Evolutionary conservation across 2,113 vertebrate genomes (phyloP).

Genomic region (Rattus rattus): DNA sequence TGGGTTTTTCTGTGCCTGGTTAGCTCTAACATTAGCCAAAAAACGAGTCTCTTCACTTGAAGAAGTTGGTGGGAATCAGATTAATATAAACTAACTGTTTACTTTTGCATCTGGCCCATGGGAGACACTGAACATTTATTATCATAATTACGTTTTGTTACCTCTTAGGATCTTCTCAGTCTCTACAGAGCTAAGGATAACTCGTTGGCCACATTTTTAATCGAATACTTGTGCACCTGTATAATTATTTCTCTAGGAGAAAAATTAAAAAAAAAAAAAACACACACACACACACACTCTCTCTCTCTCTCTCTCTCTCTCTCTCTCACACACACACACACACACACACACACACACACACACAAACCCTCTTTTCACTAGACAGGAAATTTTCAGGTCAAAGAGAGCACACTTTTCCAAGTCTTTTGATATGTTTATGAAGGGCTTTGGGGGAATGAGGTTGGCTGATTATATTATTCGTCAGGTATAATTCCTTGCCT

Average conservation of each 20-base stretch:
- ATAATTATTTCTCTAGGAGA: constrained; percentile 67
- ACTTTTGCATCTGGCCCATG: too few relatives aligned
- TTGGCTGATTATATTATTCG: constrained; percentile 70
- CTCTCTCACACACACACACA: too few relatives aligned
- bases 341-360: too few relatives aligned
- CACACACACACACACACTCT: too few relatives aligned
- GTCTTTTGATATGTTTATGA: constrained; percentile 80
- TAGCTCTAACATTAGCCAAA: not conserved
- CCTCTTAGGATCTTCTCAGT: not conserved
- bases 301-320: too few relatives aligned
- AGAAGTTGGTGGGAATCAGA: not conserved
- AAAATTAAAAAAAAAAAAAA: not conserved
- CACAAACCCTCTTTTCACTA: not conserved
- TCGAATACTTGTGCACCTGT: not conserved
- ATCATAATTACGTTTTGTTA: not conserved
- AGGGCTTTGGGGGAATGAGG: constrained; percentile 53
- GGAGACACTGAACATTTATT: not conserved
- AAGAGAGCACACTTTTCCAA: constrained; percentile 55
- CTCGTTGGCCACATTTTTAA: not conserved
- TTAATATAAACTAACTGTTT: not conserved
- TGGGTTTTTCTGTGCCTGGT: not conserved
- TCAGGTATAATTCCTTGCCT: constrained; percentile 62
- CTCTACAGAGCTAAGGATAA: constrained; percentile 11
- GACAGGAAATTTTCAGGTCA: constrained; percentile 76
- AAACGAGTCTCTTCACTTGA: not conserved